phyloP scores from a whole-genome alignment of 2,113 vertebrate genomes.

The Lota lota region DNA sequence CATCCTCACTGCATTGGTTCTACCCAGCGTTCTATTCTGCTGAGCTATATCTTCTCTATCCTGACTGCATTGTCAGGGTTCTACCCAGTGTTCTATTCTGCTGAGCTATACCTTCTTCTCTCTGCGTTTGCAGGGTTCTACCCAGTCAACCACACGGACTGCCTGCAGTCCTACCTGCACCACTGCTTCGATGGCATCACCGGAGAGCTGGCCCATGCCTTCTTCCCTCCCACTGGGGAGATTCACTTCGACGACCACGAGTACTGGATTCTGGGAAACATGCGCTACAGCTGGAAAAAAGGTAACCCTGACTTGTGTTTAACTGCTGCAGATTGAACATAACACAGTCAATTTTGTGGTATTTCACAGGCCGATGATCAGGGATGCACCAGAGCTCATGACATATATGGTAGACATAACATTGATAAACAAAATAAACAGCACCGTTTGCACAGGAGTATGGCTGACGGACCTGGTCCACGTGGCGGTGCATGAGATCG shows the following conservation, averaged over 20 bases:
- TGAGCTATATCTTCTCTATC: no score
- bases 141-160: conserved; percentile 92
- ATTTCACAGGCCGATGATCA: no score
- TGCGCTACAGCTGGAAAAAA: conserved; percentile 97
- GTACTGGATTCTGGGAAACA: conserved; percentile 94
- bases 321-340: conserved; percentile 3
- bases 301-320: conserved; percentile 59
- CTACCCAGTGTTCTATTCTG: no score
- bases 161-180: conserved; percentile 85
- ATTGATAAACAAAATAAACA: conserved; percentile 19
- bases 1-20: no score
- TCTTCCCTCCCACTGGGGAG: conserved; percentile 90
- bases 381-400: no score
- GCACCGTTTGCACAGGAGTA: conserved; percentile 74
- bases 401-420: no score
- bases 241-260: conserved; percentile 97
- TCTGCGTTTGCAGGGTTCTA: conserved; percentile 79
- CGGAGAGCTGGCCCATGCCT: conserved; percentile 92
- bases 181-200: conserved; percentile 97
- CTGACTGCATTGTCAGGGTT: no score
- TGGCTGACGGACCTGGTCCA: conserved; percentile 97
- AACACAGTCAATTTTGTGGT: no score
- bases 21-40: no score
- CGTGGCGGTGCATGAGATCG: conserved; percentile 92
- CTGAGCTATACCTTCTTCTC: no score